Percentiles rank a stretch among this genome's conserved stretches.
Evolutionary conservation across 2,113 vertebrate genomes (phyloP).

Genomic region (Euleptes europaea): DNA sequence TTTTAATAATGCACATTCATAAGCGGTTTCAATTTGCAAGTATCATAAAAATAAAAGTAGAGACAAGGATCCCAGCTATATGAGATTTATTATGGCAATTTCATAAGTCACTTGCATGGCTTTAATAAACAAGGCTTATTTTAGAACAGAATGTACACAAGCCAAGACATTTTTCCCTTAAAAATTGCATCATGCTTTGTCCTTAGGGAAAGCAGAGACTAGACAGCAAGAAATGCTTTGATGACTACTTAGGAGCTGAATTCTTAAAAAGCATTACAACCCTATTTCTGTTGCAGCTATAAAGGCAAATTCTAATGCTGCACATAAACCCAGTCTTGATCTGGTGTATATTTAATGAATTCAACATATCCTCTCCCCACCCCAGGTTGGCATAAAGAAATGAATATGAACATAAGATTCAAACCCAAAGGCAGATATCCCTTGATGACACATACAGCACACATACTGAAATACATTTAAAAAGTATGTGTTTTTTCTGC

Average conservation of each 20-base stretch:
- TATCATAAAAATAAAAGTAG: not conserved
- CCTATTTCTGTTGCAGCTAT: not conserved
- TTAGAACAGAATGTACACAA: not conserved
- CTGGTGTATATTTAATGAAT: not conserved
- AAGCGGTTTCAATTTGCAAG: not conserved
- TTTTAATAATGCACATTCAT: conserved; percentile 3
- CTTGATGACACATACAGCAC: not conserved
- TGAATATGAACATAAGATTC: not conserved
- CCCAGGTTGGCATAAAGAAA: not conserved
- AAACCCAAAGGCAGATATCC: not conserved
- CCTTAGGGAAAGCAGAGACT: not conserved
- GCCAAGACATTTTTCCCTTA: conserved; percentile 8
- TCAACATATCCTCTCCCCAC: too few relatives aligned
- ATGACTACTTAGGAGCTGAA: conserved; percentile 9
- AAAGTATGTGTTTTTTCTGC: not conserved
- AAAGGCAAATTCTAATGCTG: not conserved
- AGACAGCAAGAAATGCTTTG: not conserved
- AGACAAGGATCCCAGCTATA: not conserved
- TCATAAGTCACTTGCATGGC: conserved; percentile 2
- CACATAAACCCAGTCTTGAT: not conserved
- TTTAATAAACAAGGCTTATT: conserved; percentile 10
- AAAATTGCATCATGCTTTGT: not conserved
- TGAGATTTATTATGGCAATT: not conserved
- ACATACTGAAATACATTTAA: not conserved
- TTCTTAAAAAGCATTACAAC: conserved; percentile 27